Evolutionary conservation across 2,113 vertebrate genomes (phyloP), one percentile per base, ranked within the genome.

Genomic region (Riparia riparia): DNA sequence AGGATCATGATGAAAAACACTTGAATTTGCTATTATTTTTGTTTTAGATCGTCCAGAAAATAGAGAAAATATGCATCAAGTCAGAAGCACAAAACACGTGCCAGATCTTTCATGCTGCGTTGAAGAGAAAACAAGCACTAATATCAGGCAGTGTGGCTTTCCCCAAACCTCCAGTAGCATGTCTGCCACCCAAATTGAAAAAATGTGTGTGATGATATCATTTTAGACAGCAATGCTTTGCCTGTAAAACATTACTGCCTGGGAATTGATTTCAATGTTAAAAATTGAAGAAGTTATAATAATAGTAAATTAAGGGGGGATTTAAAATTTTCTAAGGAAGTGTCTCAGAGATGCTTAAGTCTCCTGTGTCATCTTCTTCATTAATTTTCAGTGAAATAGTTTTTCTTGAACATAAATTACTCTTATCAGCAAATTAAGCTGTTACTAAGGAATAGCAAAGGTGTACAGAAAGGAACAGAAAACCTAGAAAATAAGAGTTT

Each of bases 161-260:
- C 61, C 64, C 89, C 37, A 72, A 89, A 56, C 20, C 54, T 82
- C 37, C 82, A 74, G 94, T 73, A 95, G 68, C 84, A 64, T 5
- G 34, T 86, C 77, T 91, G 49, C 56, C 69, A 73, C n/a, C 21
- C 49, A 93, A 86, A 72, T 65, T 89, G 83, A 66, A 93, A 97
- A 90, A 92, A 44, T 31, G 45, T 93, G 84, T 44, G 50, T 26
- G 73, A 41, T 88, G 77, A 60, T 95, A 95, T 76, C 47, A 82
- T 56, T 84, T 91, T 90, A 51, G 69, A 89, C 8, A 78, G 39
- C 61, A 47, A n/a, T 34, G 7, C n/a, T 90, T 96, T 80, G 31
- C 86, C 58, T 97, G 87, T 60, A 94, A 73, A 93, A 34, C 54
- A n/a, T 95, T 96, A 94, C 60, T 94, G n/a, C 77, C 63, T 96